These are phyloP conservation scores for Diachasma alloeum DNA, from an alignment of 1,140 invertebrate genomes.

Conservation along the genomic window DNA sequence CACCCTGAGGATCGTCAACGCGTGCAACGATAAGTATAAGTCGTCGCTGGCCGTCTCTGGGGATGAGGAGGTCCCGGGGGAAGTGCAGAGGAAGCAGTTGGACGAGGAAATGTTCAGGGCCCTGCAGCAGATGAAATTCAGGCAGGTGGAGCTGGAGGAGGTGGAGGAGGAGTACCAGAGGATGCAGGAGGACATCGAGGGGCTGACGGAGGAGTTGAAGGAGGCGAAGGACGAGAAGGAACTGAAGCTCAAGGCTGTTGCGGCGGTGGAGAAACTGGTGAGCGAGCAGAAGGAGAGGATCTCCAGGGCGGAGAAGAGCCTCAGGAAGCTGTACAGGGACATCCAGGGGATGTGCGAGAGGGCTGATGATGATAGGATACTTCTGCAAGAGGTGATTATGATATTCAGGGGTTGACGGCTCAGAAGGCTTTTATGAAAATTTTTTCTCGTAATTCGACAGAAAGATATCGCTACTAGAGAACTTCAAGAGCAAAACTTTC, in stretches of 20 bases:
- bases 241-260: slow-evolving; percentile 41
- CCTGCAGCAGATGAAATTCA: slow-evolving; percentile 41
- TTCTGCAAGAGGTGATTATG: slow-evolving; percentile 51
- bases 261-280: slow-evolving; percentile 49
- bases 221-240: slow-evolving; percentile 48
- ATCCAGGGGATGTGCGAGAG: slow-evolving; percentile 49
- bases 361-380: slow-evolving; percentile 40
- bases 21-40: slow-evolving; percentile 72
- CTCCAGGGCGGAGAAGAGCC: slow-evolving; percentile 48
- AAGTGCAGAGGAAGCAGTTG: slow-evolving; percentile 63
- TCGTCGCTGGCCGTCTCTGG: slow-evolving; percentile 65
- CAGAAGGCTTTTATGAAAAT: not conserved
- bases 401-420: not conserved
- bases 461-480: slow-evolving; percentile 55
- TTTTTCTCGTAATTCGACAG: slow-evolving; percentile 35
- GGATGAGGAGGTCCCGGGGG: slow-evolving; percentile 58
- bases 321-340: slow-evolving; percentile 49
- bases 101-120: slow-evolving; percentile 64
- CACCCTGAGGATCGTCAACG: slow-evolving; percentile 73
- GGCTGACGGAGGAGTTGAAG: slow-evolving; percentile 43
- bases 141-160: slow-evolving; percentile 34
- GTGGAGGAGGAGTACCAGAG: slow-evolving; percentile 34
- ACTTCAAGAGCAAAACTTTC: slow-evolving; percentile 52
- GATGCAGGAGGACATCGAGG: slow-evolving; percentile 33
- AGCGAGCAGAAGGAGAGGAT: slow-evolving; percentile 53